phyloP scores from a whole-genome alignment of 2,797 vertebrate genomes.

The Phaenicophaeus curvirostris region DNA sequence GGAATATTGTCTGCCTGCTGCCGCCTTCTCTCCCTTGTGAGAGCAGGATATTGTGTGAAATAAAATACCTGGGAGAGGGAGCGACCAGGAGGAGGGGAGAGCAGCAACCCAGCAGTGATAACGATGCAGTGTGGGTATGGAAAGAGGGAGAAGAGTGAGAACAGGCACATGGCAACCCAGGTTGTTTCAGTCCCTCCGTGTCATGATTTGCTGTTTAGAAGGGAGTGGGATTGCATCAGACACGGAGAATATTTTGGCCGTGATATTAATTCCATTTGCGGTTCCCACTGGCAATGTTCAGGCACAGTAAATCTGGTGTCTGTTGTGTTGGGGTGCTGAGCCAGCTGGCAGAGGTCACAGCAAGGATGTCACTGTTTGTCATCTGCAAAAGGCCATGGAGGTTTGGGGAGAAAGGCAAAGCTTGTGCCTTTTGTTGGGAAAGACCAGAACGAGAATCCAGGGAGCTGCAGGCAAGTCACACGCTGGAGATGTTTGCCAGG shows the following conservation, averaged over 20 bases:
- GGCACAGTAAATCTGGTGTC: neutral
- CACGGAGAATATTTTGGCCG: neutral
- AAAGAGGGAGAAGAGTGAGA: neutral
- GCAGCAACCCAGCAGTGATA: too few species aligned
- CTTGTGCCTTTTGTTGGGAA: neutral
- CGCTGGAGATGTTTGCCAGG: neutral
- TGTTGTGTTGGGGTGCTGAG: neutral
- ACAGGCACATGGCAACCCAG: neutral
- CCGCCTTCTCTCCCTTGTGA: neutral
- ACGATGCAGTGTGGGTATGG: rapidly evolving
- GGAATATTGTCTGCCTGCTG: neutral
- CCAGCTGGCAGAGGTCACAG: neutral
- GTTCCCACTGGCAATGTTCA: neutral
- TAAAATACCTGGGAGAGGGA: neutral
- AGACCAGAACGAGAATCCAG: neutral
- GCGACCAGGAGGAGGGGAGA: neutral
- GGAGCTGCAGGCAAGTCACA: neutral
- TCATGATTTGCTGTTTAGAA: neutral
- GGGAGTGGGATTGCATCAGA: rapidly evolving
- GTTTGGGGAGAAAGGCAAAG: neutral
- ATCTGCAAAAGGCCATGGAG: neutral
- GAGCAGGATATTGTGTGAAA: neutral
- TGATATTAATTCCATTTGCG: neutral
- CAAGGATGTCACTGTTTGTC: neutral
- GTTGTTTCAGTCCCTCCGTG: rapidly evolving